These are phyloP conservation scores for Onychomys torridus DNA, from an alignment of 2,797 vertebrate species.

Conservation along the genomic window DNA sequence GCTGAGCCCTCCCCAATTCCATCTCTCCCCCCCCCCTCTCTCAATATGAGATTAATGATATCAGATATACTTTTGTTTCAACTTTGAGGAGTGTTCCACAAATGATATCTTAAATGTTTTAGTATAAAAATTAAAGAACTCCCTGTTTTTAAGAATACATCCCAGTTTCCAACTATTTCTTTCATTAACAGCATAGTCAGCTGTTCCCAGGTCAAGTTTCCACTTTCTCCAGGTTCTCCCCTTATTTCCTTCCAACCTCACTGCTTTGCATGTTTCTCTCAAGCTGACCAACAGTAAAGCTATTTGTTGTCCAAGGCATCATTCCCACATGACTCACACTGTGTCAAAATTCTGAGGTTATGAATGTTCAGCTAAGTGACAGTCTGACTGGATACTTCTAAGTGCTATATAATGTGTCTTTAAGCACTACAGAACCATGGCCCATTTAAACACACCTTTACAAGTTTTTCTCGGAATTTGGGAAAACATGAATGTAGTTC, in stretches of 20 bases:
- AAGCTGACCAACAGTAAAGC: conserved; percentile 73
- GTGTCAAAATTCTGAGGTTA: conserved; percentile 76
- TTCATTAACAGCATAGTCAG: not conserved
- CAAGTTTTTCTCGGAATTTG: conserved; percentile 57
- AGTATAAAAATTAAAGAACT: conserved; percentile 44
- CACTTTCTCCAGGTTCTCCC: conserved; percentile 7
- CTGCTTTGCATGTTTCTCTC: conserved; percentile 56
- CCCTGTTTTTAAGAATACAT: conserved; percentile 6
- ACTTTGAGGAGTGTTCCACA: not conserved
- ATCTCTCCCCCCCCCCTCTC: not conserved
- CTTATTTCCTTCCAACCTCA: conserved; percentile 57
- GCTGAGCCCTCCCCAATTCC: not conserved
- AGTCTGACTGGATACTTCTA: conserved; percentile 69
- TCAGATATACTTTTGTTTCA: not conserved
- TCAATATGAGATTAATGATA: not conserved
- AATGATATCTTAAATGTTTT: conserved; percentile 20
- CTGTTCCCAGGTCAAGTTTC: conserved; percentile 13
- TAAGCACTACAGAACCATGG: conserved; percentile 66
- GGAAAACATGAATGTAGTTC: conserved; percentile 14
- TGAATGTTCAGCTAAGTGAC: conserved; percentile 75
- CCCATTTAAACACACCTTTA: conserved; percentile 69
- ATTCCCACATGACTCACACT: conserved; percentile 72
- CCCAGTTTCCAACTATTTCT: conserved; percentile 42
- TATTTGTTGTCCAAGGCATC: conserved; percentile 78
- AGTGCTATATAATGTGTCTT: conserved; percentile 81